phyloP scores from a whole-genome alignment of 2,888 invertebrate species.

The Cyclophora albipunctata region DNA sequence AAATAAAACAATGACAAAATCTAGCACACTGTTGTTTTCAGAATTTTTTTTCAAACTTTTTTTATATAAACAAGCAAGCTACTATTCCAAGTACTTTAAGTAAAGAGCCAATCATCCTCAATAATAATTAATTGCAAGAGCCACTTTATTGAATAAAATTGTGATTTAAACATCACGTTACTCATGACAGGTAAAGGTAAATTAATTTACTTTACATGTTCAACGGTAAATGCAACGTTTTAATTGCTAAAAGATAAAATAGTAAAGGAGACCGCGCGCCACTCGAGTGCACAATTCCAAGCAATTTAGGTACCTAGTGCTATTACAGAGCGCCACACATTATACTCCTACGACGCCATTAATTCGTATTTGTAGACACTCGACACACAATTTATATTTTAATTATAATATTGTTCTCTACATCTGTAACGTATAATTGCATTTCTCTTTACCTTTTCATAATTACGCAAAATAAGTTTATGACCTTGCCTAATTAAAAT shows the following conservation, averaged over 20 bases:
- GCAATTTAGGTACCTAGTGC: constrained; percentile 17
- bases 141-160: no score
- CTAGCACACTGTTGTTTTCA: no score
- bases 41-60: no score
- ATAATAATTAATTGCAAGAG: no score
- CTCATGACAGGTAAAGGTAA: no score
- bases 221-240: background rate
- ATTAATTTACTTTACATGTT: background rate
- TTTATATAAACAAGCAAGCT: no score
- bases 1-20: no score
- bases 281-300: constrained; percentile 45
- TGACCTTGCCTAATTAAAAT: background rate
- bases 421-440: constrained; percentile 11
- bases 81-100: no score
- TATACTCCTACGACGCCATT: constrained; percentile 42
- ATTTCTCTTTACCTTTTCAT: constrained; percentile 2
- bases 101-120: no score
- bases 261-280: constrained; percentile 19
- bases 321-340: no score
- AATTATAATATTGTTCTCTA: constrained; percentile 8
- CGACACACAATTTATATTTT: constrained; percentile 18
- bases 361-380: constrained; percentile 42
- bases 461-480: constrained; percentile 4
- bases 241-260: constrained; percentile 14
- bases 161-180: no score